Evolutionary conservation across 2,888 invertebrate species (phyloP), one percentile per base, ranked within the genome.

Genomic region (Chirona hameri): DNA sequence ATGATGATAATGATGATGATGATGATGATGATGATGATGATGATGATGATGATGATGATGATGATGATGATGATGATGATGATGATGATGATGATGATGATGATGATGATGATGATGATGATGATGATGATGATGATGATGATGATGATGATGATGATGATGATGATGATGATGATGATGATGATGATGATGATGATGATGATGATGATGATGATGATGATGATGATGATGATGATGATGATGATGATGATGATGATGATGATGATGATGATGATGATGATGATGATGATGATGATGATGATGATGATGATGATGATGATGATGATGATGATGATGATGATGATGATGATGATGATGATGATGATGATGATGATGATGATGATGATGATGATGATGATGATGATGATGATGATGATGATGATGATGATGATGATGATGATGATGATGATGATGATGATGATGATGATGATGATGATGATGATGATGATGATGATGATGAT

Each of bases 1-100:
- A n/a, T n/a, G n/a, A n/a, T n/a, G 65, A 65, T 65, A n/a, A 65
- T 65, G 65, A 65, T 65, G 65, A 65, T 65, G 65, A 65, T 65
- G 65, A 65, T 65, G 65, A 65, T 65, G 65, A 65, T 65, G 65
- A 65, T 65, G 65, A 65, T 65, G 65, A 65, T 65, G 65, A 65
- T 65, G 65, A 65, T 65, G 65, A 65, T 65, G 65, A 65, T 65
- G 65, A 65, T 65, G 65, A 65, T 65, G 65, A 65, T 65, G 65
- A 65, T 65, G 65, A 65, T 65, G 65, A 65, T 65, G 65, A 65
- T 65, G 65, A 65, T 65, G 65, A 65, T 65, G 65, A 65, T 65
- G 65, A 65, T 65, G 65, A 65, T 65, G n/a, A 65, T n/a, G 65
- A 65, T n/a, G 65, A 65, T n/a, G 65, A 65, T n/a, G 65, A 65